These are phyloP conservation scores for Spea bombifrons DNA, from an alignment of 2,113 vertebrate genomes.

Conservation along the genomic window DNA sequence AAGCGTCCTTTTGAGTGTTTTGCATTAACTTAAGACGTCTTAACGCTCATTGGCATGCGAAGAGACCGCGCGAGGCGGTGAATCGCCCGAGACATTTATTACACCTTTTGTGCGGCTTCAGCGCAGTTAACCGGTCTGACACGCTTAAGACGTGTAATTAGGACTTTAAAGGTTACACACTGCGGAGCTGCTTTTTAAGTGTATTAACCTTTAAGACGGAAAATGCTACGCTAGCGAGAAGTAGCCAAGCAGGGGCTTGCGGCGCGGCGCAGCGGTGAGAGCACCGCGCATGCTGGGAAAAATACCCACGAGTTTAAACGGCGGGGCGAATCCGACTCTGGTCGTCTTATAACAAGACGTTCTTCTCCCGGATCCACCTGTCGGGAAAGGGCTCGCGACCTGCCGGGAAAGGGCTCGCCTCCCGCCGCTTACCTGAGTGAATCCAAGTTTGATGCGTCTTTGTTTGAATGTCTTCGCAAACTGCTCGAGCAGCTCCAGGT, in stretches of 20 bases:
- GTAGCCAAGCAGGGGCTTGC: conserved; percentile 49
- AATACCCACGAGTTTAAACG: conserved; percentile 54
- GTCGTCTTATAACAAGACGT: conserved; percentile 51
- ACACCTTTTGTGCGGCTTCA: conserved; percentile 28
- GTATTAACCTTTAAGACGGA: conserved; percentile 57
- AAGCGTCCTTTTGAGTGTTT: not conserved
- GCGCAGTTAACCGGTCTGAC: conserved; percentile 8
- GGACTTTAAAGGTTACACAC: conserved; percentile 52
- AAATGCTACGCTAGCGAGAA: conserved; percentile 47
- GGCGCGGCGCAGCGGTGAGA: conserved; percentile 46
- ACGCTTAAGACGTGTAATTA: conserved; percentile 50
- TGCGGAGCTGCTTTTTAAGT: conserved; percentile 50
- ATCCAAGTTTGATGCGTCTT: conserved; percentile 98
- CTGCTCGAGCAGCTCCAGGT: conserved; percentile 98
- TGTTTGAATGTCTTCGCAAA: conserved; percentile 99
- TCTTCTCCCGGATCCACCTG: conserved; percentile 19
- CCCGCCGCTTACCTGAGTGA: conserved; percentile 83
- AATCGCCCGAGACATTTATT: conserved; percentile 50
- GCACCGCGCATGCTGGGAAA: conserved; percentile 55
- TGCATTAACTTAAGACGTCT: not conserved
- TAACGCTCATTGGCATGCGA: not conserved
- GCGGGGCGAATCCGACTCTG: conserved; percentile 38
- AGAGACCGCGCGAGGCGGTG: conserved; percentile 5
- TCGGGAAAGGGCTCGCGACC: not conserved
- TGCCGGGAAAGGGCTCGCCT: not conserved